A percentile compares a stretch with the other conserved stretches of the same genome.
These are phyloP conservation scores for Xylocopa sonorina DNA, from an alignment of 1,140 invertebrate species.

Conservation along the genomic window DNA sequence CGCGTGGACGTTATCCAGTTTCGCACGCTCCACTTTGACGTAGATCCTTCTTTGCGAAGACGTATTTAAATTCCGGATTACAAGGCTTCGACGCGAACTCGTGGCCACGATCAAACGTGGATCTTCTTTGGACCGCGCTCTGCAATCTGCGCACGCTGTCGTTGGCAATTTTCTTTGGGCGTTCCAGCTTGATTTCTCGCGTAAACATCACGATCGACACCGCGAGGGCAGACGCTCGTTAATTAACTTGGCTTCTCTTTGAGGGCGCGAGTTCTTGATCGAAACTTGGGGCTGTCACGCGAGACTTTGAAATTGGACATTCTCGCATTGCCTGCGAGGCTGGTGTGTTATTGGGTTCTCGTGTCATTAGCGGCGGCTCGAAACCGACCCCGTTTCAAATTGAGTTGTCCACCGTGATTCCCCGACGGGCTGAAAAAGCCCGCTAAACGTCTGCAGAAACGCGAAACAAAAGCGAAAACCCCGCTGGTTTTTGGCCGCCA, in stretches of 20 bases:
- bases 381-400: constrained; percentile 37
- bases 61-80: constrained; percentile 1
- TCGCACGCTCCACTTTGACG: not conserved
- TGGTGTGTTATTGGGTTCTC: constrained; percentile 58
- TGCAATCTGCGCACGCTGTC: too few species aligned
- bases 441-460: constrained; percentile 24
- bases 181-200: too few species aligned
- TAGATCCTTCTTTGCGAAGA: not conserved
- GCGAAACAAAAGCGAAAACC: constrained; percentile 14
- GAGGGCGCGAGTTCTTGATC: not conserved
- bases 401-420: constrained; percentile 41
- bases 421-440: constrained; percentile 22
- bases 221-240: too few species aligned
- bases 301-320: constrained; percentile 64
- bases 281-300: not conserved
- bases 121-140: too few species aligned
- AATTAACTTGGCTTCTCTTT: not conserved
- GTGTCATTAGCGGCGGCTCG: constrained; percentile 50
- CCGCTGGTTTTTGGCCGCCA: not conserved
- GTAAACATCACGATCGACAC: too few species aligned
- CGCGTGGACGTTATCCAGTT: not conserved
- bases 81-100: not conserved
- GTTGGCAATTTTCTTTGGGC: too few species aligned
- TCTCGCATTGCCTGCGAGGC: constrained; percentile 48
- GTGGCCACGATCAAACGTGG: not conserved